Evolutionary conservation across 2,888 invertebrate species (phyloP), one percentile per base, ranked within the genome.

Genomic region (Xestoiulus laeticollis): DNA sequence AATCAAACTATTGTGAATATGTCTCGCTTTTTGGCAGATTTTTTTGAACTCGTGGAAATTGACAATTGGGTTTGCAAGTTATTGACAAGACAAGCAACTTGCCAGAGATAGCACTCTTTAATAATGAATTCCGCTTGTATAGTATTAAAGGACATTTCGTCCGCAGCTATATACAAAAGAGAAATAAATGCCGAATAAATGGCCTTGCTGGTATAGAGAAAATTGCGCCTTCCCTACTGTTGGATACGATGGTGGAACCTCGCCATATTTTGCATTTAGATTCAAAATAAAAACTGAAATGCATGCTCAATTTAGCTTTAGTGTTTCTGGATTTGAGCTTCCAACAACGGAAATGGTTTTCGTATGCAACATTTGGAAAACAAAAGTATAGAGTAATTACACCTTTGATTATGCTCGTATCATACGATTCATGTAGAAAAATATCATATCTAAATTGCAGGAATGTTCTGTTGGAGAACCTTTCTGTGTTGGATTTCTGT

Each of bases 1-100:
- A 78, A 78, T 78, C 78, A 78, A 78, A 78, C 78, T 32, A 78
- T 78, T 78, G 78, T 78, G 78, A 78, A 78, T 78, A 78, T 32
- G 78, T 78, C 78, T 78, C 78, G 78, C 14, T 78, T 78, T 78
- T 78, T 78, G 78, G 26, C 30, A 30, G 78, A 78, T 78, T 78
- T 78, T 78, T 78, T 78, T 30, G 78, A 78, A 78, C 78, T 78
- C 78, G 78, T 16, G 78, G 78, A 30, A 78, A 78, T 78, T 2
- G 30, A 78, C 78, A 78, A 78, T 78, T 78, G 78, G 78, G 78
- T 78, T 78, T 30, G 16, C 22, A 30, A 78, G 78, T 78, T 78
- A 78, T 78, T 78, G 78, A 78, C 78, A 78, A 30, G 78, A 30
- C 78, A 78, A 30, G 10, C 78, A 30, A 78, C 78, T 78, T 30